Percentiles rank a stretch among this genome's conserved stretches.
Evolutionary conservation across 2,888 invertebrate genomes (phyloP).

Genomic region (Idaea biselata): DNA sequence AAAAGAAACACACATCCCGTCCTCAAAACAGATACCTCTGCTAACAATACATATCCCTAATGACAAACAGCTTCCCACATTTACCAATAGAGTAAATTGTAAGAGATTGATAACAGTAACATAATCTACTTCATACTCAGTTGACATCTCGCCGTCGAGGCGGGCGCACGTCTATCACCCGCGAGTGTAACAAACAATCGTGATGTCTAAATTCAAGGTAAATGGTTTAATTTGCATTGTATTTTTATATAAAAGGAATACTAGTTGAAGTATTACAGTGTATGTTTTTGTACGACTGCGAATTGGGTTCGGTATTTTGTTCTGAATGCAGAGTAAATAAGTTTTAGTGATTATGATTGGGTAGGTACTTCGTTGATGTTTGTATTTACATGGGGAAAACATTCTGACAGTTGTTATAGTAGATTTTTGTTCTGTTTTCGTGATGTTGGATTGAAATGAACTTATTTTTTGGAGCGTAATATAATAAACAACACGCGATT

Average conservation of each 20-base stretch:
- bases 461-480: no score
- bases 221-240: constrained; percentile 6
- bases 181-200: constrained; percentile 1
- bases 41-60: background rate
- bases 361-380: no score
- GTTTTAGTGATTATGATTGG: background rate
- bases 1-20: no score
- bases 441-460: no score
- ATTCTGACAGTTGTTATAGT: no score
- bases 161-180: background rate
- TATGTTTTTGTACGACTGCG: background rate
- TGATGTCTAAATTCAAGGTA: constrained; percentile 32
- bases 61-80: background rate
- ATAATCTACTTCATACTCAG: background rate
- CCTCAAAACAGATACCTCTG: no score
- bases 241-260: constrained; percentile 5
- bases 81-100: constrained; percentile 2
- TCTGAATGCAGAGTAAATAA: background rate
- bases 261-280: constrained; percentile 2
- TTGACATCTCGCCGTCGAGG: background rate
- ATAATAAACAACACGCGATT: no score
- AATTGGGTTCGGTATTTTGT: background rate
- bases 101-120: background rate
- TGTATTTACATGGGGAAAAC: no score
- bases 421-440: no score